These are phyloP conservation scores for Procambarus clarkii DNA, from an alignment of 1,140 invertebrate species.

Conservation along the genomic window DNA sequence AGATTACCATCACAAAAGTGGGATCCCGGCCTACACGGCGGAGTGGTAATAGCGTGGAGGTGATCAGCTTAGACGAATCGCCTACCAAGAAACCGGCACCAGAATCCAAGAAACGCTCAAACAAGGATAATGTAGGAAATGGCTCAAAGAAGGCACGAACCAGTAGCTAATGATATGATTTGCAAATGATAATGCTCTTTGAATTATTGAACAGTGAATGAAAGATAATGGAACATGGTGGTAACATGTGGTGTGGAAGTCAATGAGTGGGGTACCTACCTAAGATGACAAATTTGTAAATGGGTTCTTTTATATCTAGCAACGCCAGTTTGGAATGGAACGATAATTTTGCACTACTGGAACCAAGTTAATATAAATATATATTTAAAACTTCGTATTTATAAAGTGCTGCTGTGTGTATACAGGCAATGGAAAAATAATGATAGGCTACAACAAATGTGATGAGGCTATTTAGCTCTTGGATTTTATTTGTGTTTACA, in stretches of 20 bases:
- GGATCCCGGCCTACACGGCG: conserved; percentile 64
- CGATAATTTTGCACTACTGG: neutral
- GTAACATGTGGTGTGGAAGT: conserved; percentile 8
- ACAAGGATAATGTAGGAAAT: conserved; percentile 51
- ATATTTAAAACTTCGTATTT: neutral
- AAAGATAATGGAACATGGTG: conserved; percentile 9
- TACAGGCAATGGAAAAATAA: neutral
- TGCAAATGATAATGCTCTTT: conserved; percentile 29
- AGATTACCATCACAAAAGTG: conserved; percentile 69
- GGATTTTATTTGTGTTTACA: neutral
- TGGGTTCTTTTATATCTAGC: neutral
- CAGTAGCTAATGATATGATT: conserved; percentile 63
- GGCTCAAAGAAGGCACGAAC: conserved; percentile 49
- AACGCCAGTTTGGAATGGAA: neutral
- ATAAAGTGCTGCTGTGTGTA: conserved; percentile 4
- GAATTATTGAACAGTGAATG: conserved; percentile 4
- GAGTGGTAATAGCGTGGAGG: conserved; percentile 69
- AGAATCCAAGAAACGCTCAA: conserved; percentile 43
- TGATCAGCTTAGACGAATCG: conserved; percentile 71
- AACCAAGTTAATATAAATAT: neutral
- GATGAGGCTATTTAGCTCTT: neutral
- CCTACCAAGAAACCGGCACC: conserved; percentile 49
- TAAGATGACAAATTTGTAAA: neutral
- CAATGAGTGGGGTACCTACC: neutral
- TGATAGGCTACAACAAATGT: neutral